Conservation (phyloP, 2,888 invertebrate species). For the Elysia crispata region DNA sequence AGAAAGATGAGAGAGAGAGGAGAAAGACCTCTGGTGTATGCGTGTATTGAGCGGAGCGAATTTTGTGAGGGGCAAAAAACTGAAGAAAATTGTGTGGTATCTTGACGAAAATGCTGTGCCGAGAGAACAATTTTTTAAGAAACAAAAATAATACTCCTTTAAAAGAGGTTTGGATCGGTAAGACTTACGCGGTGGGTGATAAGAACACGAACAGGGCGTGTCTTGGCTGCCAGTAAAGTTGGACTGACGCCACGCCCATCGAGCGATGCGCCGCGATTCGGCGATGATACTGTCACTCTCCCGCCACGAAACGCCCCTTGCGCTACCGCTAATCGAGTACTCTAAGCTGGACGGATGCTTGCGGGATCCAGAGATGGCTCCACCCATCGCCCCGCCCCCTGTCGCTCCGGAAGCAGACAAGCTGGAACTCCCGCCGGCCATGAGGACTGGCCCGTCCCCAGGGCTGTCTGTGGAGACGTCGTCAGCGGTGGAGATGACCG, state of each 20-base stretch:
- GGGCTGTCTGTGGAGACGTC: slow-evolving; percentile 67
- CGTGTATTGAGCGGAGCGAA: too few relatives aligned
- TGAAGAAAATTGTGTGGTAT: too few relatives aligned
- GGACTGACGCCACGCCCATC: slow-evolving; percentile 55
- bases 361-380: neutral
- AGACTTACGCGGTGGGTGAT: slow-evolving; percentile 47
- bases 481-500: slow-evolving; percentile 64
- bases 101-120: too few relatives aligned
- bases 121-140: too few relatives aligned
- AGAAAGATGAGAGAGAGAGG: too few relatives aligned
- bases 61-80: too few relatives aligned
- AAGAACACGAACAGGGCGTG: slow-evolving; percentile 44
- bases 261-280: slow-evolving; percentile 54
- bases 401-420: slow-evolving; percentile 15
- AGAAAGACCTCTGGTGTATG: too few relatives aligned
- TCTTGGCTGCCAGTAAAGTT: slow-evolving; percentile 46
- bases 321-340: neutral
- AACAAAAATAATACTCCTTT: too few relatives aligned
- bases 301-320: slow-evolving; percentile 20
- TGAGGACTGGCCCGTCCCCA: slow-evolving; percentile 42
- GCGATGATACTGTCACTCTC: slow-evolving; percentile 54
- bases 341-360: too few relatives aligned
- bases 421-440: neutral
- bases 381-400: neutral
- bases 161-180: too few relatives aligned